Conservation (phyloP, 2,797 vertebrate species). For the Sardinella longiceps region DNA sequence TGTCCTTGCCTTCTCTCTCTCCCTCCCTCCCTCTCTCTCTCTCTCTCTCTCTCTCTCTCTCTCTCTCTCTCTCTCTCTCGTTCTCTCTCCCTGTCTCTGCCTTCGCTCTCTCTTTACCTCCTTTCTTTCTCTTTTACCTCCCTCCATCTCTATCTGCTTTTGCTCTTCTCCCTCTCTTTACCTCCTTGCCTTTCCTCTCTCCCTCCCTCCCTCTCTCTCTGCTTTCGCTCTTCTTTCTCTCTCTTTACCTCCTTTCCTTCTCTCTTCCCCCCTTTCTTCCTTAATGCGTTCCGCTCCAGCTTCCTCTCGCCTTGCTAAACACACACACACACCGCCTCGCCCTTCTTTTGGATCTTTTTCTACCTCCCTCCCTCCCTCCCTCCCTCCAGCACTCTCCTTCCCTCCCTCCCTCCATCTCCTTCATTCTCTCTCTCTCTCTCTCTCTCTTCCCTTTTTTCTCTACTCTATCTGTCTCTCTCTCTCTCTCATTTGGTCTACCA, state of each 20-base stretch:
- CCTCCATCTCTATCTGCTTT: neutral
- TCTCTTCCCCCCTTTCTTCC: neutral
- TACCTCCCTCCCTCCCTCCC: neutral
- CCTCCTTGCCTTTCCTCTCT: neutral
- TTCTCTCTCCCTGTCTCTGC: too few species aligned
- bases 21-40: neutral
- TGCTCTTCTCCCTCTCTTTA: neutral
- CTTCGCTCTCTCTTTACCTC: too few species aligned
- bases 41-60: neutral
- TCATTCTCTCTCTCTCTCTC: too few species aligned
- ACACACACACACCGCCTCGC: neutral
- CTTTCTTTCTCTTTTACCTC: neutral
- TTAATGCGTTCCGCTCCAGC: neutral
- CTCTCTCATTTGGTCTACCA: neutral
- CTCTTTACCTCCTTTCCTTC: neutral
- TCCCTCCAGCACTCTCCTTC: neutral
- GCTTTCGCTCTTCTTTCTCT: neutral
- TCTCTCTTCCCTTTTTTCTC: too few species aligned
- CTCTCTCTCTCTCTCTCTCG: conserved; percentile 13
- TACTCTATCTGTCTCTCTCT: neutral
- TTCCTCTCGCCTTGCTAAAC: conserved; percentile 1
- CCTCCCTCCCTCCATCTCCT: too few species aligned
- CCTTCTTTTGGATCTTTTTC: neutral
- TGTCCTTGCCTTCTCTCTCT: conserved; percentile 21
- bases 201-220: neutral